phyloP scores from a whole-genome alignment of 2,113 vertebrate genomes.

The Pygoscelis adeliae region DNA sequence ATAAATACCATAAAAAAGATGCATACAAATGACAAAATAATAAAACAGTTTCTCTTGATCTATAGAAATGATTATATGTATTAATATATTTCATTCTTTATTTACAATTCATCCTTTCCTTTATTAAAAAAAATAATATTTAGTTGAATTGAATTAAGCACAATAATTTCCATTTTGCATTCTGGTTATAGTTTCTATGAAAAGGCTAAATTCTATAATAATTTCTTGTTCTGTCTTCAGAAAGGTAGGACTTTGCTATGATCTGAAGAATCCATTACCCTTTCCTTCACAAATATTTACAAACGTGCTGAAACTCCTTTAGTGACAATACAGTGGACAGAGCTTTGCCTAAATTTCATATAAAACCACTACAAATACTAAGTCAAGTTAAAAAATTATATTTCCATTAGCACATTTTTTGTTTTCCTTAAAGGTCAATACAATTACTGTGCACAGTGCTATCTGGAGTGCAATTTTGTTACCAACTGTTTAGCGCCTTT shows the following conservation, averaged over 20 bases:
- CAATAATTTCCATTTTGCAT: not conserved
- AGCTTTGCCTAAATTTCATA: not conserved
- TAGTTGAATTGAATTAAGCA: not conserved
- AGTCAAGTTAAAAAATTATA: not conserved
- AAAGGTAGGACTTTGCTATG: not conserved
- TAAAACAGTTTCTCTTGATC: not conserved
- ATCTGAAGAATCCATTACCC: not conserved
- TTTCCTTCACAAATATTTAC: not conserved
- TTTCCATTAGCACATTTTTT: not conserved
- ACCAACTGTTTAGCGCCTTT: not conserved
- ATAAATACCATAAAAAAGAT: not conserved
- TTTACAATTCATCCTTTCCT: not conserved
- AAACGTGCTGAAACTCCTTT: not conserved
- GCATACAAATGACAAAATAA: not conserved
- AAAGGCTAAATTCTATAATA: not conserved
- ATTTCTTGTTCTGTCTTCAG: not conserved
- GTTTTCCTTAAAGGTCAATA: conserved; percentile 19
- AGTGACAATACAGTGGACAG: not conserved
- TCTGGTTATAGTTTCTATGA: not conserved
- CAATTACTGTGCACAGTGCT: not conserved
- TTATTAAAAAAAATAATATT: not conserved
- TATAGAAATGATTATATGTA: not conserved
- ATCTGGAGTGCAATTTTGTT: conserved; percentile 25
- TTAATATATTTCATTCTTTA: not conserved
- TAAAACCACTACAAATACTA: not conserved